Evolutionary conservation across 2,888 invertebrate species (phyloP).

Genomic region (Heliothis peltigera): DNA sequence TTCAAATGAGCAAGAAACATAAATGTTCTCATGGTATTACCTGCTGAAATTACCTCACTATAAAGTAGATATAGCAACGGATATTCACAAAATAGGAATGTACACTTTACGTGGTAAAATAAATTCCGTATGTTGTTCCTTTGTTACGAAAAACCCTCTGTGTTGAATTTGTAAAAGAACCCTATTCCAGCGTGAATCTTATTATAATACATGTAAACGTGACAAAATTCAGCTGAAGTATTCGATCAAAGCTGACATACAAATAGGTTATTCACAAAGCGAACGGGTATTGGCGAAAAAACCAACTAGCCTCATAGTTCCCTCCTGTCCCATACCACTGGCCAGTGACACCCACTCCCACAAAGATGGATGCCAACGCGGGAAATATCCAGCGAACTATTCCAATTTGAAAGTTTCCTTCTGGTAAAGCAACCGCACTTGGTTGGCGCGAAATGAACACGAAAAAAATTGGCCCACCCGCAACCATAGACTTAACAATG

Average conservation of each 20-base stretch:
- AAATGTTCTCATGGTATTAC: slow-evolving; percentile 12
- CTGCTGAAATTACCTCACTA: slow-evolving; percentile 19
- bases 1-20: slow-evolving; percentile 16
- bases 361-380: slow-evolving; percentile 83
- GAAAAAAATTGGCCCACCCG: slow-evolving; percentile 68
- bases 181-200: background rate
- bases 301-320: slow-evolving; percentile 66
- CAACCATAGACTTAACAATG: slow-evolving; percentile 44
- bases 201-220: slow-evolving; percentile 25
- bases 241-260: slow-evolving; percentile 70
- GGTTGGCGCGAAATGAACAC: slow-evolving; percentile 75
- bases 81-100: slow-evolving; percentile 13
- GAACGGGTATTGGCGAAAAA: slow-evolving; percentile 79
- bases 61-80: slow-evolving; percentile 16
- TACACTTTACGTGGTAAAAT: slow-evolving; percentile 29
- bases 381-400: slow-evolving; percentile 85
- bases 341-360: slow-evolving; percentile 70
- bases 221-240: slow-evolving; percentile 25
- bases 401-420: slow-evolving; percentile 87
- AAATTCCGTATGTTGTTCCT: slow-evolving; percentile 20
- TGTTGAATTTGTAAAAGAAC: slow-evolving; percentile 5
- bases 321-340: slow-evolving; percentile 59
- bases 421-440: slow-evolving; percentile 78
- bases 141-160: slow-evolving; percentile 28
- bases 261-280: slow-evolving; percentile 78